Percentiles rank a stretch among this genome's conserved stretches.
Conservation (phyloP, 2,113 vertebrate genomes). For the Sorex araneus region DNA sequence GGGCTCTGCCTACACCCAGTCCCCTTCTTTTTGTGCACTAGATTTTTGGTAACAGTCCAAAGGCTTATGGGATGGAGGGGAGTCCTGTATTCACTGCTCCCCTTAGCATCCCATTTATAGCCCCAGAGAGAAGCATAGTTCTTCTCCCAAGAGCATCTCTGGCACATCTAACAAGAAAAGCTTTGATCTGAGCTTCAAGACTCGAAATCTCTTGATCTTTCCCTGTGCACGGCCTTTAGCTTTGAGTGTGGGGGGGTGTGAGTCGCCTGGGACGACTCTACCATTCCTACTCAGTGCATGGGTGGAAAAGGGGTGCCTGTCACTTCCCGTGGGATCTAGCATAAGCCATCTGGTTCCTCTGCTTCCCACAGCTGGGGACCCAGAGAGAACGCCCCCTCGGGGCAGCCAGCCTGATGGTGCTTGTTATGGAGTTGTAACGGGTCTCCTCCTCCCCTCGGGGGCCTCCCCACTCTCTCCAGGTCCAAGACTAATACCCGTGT, state of each 20-base stretch:
- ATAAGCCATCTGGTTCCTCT: not conserved
- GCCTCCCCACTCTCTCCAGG: not conserved
- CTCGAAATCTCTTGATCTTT: not conserved
- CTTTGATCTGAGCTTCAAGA: slow-evolving; percentile 15
- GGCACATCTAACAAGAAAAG: slow-evolving; percentile 11
- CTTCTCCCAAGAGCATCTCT: not conserved
- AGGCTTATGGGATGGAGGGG: not conserved
- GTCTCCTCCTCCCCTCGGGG: too few relatives aligned
- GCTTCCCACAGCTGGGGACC: not conserved
- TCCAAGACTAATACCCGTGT: not conserved
- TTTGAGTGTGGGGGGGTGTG: not conserved
- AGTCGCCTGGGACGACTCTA: not conserved
- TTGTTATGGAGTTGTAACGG: not conserved
- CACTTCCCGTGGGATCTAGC: not conserved
- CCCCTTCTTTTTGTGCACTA: not conserved
- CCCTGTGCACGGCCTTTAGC: not conserved
- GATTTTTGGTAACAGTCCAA: not conserved
- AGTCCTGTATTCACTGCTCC: not conserved
- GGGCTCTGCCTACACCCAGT: not conserved
- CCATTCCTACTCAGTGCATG: not conserved
- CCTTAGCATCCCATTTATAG: not conserved
- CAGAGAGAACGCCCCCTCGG: not conserved
- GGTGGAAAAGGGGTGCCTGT: not conserved
- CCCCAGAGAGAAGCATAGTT: not conserved
- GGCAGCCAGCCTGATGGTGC: not conserved